Conservation (phyloP, 1,140 invertebrate species). For the Bombus breviceps region DNA sequence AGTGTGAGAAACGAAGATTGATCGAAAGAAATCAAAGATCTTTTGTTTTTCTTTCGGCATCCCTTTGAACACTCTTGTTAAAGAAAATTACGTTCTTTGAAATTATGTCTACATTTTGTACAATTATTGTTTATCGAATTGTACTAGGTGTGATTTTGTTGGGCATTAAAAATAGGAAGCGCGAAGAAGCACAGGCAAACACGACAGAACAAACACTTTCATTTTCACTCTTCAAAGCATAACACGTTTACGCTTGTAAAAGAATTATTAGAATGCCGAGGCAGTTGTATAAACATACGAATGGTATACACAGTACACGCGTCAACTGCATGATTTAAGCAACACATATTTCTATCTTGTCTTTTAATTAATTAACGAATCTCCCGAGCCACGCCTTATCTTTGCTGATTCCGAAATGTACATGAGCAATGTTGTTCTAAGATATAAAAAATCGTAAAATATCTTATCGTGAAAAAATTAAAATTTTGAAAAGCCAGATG, state of each 20-base stretch:
- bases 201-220: slow-evolving; percentile 18
- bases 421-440: too few relatives aligned
- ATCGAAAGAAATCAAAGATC: neutral
- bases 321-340: slow-evolving; percentile 16
- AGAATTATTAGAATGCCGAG: neutral
- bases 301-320: slow-evolving; percentile 28
- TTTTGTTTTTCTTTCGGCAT: neutral
- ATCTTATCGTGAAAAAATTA: neutral
- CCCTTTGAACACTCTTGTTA: neutral
- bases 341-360: slow-evolving; percentile 13
- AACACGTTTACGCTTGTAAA: slow-evolving; percentile 1
- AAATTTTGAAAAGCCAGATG: neutral
- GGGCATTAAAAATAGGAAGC: slow-evolving; percentile 44
- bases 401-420: too few relatives aligned
- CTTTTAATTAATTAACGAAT: slow-evolving; percentile 16
- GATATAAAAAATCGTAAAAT: neutral
- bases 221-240: slow-evolving; percentile 28
- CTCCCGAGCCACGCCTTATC: neutral
- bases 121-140: slow-evolving; percentile 52
- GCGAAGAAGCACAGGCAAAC: slow-evolving; percentile 52
- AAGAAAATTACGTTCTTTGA: slow-evolving; percentile 44
- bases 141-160: slow-evolving; percentile 29
- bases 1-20: neutral
- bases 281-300: slow-evolving; percentile 4
- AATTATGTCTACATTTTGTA: slow-evolving; percentile 61